Evolutionary conservation across 2,113 vertebrate species (phyloP), one percentile per base, ranked within the genome.

Genomic region (Colaptes auratus): DNA sequence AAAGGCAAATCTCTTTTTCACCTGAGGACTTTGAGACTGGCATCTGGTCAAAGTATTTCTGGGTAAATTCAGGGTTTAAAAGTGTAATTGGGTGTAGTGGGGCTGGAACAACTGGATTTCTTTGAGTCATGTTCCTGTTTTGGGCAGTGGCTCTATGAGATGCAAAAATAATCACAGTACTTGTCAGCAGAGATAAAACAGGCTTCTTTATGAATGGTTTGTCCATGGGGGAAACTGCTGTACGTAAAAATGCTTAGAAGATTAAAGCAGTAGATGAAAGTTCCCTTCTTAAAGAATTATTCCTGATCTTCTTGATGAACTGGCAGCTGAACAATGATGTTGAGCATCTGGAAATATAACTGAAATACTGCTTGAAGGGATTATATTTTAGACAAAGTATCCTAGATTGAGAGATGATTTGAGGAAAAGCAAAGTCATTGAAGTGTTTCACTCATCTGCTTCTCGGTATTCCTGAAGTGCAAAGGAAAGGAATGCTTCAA

Each of bases 151-250:
- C 85, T 93, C 53, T 82, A 4, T 35, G 67, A 89, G 53, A 8
- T 52, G 33, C 30, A 64, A 69, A 64, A 89, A n/a, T n/a, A 71
- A 85, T 84, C 33, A 60, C 73, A 75, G 21, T 58, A 63, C 28
- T 92, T 91, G 78, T 93, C 84, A 86, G 58, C 83, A 91, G 87
- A 89, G 78, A 65, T 73, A 35, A 53, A 76, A 23, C 50, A 65
- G 27, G 33, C 44, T 31, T 75, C 31, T 53, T 83, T 33, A 6
- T 64, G 58, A 87, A 67, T 36, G 24, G 36, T n/a, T 60, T 72
- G 58, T 67, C 73, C 15, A 3, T 21, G 33, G 63, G 28, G 33
- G 55, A 84, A 70, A 25, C 44, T 75, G 66, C 77, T 82, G 36
- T 28, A 7, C 14, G 4, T 21, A 15, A 58, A 60, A 53, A 12